Conservation (phyloP, 2,888 invertebrate species). For the Ypsolopha sequella region DNA sequence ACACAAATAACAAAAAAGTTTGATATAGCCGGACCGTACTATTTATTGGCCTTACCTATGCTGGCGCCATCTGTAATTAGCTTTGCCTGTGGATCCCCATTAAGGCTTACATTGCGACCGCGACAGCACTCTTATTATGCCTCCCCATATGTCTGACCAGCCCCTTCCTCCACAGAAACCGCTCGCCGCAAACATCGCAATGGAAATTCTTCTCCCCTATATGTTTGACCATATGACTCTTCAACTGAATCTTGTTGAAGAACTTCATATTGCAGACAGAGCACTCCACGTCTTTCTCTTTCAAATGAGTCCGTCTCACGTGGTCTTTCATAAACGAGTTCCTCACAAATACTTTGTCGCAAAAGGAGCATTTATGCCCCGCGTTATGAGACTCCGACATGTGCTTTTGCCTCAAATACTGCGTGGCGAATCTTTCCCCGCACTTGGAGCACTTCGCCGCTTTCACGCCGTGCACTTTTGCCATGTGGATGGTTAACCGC, state of each 20-base stretch:
- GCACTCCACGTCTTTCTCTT: slow-evolving; percentile 57
- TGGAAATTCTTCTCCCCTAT: slow-evolving; percentile 68
- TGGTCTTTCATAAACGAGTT: slow-evolving; percentile 57
- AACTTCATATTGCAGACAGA: slow-evolving; percentile 56
- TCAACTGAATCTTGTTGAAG: slow-evolving; percentile 50
- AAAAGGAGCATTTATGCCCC: slow-evolving; percentile 54
- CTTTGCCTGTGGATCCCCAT: no score
- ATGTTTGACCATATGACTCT: slow-evolving; percentile 56
- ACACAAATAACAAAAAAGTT: no score
- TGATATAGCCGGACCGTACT: no score
- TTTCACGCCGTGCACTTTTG: slow-evolving; percentile 50
- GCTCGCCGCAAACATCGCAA: slow-evolving; percentile 72
- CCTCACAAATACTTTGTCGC: slow-evolving; percentile 48
- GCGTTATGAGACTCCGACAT: slow-evolving; percentile 60
- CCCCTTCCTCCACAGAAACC: slow-evolving; percentile 73
- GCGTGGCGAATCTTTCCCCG: slow-evolving; percentile 57
- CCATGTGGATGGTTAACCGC: slow-evolving; percentile 58
- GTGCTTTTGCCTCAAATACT: slow-evolving; percentile 64
- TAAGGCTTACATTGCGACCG: slow-evolving; percentile 29
- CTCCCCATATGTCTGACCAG: slow-evolving; percentile 68
- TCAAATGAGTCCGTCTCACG: slow-evolving; percentile 48
- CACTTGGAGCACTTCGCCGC: slow-evolving; percentile 59
- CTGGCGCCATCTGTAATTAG: no score
- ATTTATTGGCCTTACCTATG: no score
- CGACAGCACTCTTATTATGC: slow-evolving; percentile 47